Evolutionary conservation across 1,140 invertebrate genomes (phyloP), one percentile per base, ranked within the genome.

Genomic region (Galleria mellonella): DNA sequence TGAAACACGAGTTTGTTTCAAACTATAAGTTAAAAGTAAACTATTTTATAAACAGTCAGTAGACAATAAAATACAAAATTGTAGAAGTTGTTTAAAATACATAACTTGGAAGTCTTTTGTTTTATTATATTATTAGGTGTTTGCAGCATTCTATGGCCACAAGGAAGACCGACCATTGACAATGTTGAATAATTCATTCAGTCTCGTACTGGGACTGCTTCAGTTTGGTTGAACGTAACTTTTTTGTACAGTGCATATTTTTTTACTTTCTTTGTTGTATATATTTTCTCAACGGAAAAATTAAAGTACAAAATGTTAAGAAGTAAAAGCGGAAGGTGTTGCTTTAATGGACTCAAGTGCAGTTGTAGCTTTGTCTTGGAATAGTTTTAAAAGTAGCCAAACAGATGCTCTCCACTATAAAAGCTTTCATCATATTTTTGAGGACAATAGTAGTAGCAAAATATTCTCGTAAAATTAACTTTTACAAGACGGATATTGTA

Each of bases 101-200:
- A 23, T 23, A 23, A 23, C 17, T 23, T 23, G 17, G 17, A 23
- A 23, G 17, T 2, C 17, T 23, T 23, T 23, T 23, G 17, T 23
- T 23, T 23, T 23, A 23, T 23, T 23, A 23, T 6, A 23, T 23
- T 23, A 23, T 23, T 23, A 23, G 17, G 31, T 12, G 29, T 14
- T 35, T 35, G 10, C 4, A 15, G 30, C 2, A 23, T 23, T 6
- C 17, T 23, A 12, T 10, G 15, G 35, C 6, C 33, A 17, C 27
- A 35, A 29, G 44, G 33, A 47, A 47, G 43, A 38, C 35, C 48
- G 55, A 56, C 65, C 64, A 63, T 62, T 59, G 66, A 45, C 58
- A 51, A 55, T 51, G 46, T 53, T 67, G 62, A 69, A 72, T 72
- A 67, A 72, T 70, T 64, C 69, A 67, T 70, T 47, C 49, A 45